Conservation (phyloP, 2,888 invertebrate genomes). For the Orthosia incerta region DNA sequence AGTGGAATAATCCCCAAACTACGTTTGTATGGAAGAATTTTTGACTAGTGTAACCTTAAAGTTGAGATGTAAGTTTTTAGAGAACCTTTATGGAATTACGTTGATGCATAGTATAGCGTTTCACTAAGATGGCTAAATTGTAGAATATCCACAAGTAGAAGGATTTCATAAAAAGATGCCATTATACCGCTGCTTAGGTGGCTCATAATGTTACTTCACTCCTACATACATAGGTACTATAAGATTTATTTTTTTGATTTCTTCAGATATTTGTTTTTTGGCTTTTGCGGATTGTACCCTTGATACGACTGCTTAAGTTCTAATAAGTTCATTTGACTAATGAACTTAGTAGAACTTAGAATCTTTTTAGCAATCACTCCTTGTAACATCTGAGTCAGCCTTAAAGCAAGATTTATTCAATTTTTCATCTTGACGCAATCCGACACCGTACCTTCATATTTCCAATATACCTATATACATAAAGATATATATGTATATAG, state of each 20-base stretch:
- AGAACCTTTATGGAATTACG: not conserved
- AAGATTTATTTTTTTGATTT: not conserved
- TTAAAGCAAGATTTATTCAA: conserved; percentile 35
- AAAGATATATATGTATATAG: conserved; percentile 63
- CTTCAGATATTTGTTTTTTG: not conserved
- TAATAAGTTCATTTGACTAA: not conserved
- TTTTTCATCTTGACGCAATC: conserved; percentile 28
- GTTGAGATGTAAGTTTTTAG: not conserved
- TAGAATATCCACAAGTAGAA: too few species aligned
- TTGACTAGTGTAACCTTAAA: not conserved
- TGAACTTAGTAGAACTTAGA: not conserved
- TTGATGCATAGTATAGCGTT: not conserved
- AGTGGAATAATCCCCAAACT: too few species aligned
- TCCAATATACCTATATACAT: conserved; percentile 52
- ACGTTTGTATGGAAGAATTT: too few species aligned
- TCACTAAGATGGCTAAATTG: not conserved
- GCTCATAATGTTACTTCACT: not conserved
- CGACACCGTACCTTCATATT: conserved; percentile 54
- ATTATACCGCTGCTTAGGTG: not conserved
- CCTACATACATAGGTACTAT: too few species aligned
- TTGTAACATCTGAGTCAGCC: not conserved
- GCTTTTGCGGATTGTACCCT: not conserved
- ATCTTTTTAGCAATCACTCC: too few species aligned
- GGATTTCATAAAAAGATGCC: not conserved
- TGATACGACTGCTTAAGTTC: not conserved